Conservation (phyloP, 64 coral and sea anemone species). For the Actinia equina region DNA sequence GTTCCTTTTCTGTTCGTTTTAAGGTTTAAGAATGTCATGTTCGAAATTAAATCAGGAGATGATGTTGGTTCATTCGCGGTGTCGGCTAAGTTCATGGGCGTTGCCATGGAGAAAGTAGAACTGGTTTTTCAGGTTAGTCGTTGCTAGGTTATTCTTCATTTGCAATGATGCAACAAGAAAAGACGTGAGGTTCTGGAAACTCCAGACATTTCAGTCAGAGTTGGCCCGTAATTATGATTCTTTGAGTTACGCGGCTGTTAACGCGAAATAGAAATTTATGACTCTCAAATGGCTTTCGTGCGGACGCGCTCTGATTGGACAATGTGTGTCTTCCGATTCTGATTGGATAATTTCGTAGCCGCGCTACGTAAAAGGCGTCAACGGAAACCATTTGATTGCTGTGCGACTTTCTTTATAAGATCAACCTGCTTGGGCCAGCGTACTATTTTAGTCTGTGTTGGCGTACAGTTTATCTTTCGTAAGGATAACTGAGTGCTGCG, state of each 20-base stretch:
- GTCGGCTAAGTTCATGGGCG: constrained; percentile 99
- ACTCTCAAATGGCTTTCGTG: not conserved
- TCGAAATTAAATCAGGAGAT: constrained; percentile 92
- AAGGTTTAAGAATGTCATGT: constrained; percentile 96
- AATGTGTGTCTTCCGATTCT: not conserved
- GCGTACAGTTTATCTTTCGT: not conserved
- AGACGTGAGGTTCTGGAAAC: too few relatives aligned
- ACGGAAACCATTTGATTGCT: not conserved
- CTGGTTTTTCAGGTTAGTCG: constrained; percentile 88
- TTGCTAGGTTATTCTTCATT: not conserved
- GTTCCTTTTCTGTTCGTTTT: not conserved
- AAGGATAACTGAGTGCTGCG: too few relatives aligned
- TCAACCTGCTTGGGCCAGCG: not conserved
- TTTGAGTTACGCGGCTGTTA: not conserved
- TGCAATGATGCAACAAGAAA: too few relatives aligned
- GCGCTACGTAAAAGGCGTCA: not conserved
- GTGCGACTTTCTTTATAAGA: not conserved
- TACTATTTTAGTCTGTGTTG: not conserved
- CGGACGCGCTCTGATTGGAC: not conserved
- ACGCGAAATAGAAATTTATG: not conserved
- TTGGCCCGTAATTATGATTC: not conserved
- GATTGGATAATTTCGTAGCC: not conserved
- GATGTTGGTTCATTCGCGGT: constrained; percentile 90
- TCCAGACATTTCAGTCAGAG: too few relatives aligned
- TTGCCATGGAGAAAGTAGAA: constrained; percentile 97